These are phyloP conservation scores for Catharus bicknelli DNA, from an alignment of 2,113 vertebrate genomes.

Conservation along the genomic window DNA sequence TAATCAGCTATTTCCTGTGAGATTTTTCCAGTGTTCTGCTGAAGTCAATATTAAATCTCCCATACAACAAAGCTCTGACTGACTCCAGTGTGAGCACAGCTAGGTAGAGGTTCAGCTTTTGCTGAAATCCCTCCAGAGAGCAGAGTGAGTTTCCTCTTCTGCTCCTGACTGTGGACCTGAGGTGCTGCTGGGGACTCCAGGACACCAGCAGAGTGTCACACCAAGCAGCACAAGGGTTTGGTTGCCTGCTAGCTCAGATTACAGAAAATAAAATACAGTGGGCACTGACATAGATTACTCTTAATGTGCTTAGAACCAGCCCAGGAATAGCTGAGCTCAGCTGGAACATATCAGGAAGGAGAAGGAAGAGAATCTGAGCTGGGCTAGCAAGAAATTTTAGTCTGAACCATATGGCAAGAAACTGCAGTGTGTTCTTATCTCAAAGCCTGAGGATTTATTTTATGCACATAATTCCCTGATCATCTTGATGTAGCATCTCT, in stretches of 20 bases:
- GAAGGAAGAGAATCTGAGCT: slow-evolving; percentile 62
- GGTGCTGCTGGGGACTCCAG: background rate
- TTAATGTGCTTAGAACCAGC: slow-evolving; percentile 46
- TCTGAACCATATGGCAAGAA: slow-evolving; percentile 53
- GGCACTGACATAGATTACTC: background rate
- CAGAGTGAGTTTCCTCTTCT: background rate
- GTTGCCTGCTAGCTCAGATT: background rate
- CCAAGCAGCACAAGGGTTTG: background rate
- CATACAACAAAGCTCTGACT: background rate
- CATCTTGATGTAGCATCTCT: slow-evolving; percentile 56
- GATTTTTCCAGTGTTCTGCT: slow-evolving; percentile 53
- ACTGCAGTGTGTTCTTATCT: slow-evolving; percentile 36
- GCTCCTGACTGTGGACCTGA: background rate
- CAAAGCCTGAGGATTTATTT: slow-evolving; percentile 59
- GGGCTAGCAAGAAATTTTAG: slow-evolving; percentile 65
- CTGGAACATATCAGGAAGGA: slow-evolving; percentile 48
- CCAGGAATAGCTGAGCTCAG: slow-evolving; percentile 57
- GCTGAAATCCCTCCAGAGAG: background rate
- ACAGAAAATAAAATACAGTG: background rate
- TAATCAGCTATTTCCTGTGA: slow-evolving; percentile 64
- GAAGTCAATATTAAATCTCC: background rate
- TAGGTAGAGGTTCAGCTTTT: background rate
- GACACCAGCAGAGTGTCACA: background rate
- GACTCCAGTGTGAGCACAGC: background rate
- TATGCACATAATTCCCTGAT: slow-evolving; percentile 64